Percentiles rank a stretch among this genome's conserved stretches.
phyloP scores from a whole-genome alignment of 2,888 invertebrate genomes.

The Acrobeloides nanus region DNA sequence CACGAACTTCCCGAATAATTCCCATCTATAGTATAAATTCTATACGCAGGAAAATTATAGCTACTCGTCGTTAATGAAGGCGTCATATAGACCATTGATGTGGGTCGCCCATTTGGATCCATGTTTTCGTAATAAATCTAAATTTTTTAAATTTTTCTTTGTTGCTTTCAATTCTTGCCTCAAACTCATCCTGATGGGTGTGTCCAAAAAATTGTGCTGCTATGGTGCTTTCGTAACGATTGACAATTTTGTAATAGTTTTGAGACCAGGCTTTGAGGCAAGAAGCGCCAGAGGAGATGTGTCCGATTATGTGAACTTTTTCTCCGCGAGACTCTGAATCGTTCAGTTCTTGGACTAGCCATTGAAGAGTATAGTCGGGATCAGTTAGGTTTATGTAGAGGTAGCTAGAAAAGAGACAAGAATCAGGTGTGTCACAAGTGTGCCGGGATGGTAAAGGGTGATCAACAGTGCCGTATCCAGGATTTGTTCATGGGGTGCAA shows the following conservation, averaged over 20 bases:
- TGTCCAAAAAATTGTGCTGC: conserved; percentile 72
- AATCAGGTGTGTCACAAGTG: no score
- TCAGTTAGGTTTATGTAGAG: conserved; percentile 76
- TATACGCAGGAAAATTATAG: conserved; percentile 77
- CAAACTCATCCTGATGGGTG: conserved; percentile 71
- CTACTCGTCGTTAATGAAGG: conserved; percentile 65
- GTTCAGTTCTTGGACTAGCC: conserved; percentile 69
- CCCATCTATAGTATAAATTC: conserved; percentile 92
- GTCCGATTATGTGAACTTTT: conserved; percentile 71
- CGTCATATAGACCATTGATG: conserved; percentile 12
- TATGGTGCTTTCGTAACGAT: conserved; percentile 67
- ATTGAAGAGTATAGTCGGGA: conserved; percentile 69
- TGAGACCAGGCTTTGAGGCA: conserved; percentile 70
- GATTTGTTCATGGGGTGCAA: no score
- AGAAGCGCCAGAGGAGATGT: conserved; percentile 69
- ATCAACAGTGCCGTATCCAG: no score
- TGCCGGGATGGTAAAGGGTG: no score
- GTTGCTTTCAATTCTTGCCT: conserved; percentile 65
- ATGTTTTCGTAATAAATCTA: no score
- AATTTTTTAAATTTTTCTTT: conserved; percentile 13
- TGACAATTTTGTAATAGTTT: conserved; percentile 66
- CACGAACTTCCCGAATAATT: conserved; percentile 54
- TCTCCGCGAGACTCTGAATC: conserved; percentile 69
- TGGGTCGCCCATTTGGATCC: conserved; percentile 12
- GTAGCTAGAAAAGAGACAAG: conserved; percentile 62